phyloP scores from a whole-genome alignment of 2,888 invertebrate genomes.

The Aporophyla lueneburgensis region DNA sequence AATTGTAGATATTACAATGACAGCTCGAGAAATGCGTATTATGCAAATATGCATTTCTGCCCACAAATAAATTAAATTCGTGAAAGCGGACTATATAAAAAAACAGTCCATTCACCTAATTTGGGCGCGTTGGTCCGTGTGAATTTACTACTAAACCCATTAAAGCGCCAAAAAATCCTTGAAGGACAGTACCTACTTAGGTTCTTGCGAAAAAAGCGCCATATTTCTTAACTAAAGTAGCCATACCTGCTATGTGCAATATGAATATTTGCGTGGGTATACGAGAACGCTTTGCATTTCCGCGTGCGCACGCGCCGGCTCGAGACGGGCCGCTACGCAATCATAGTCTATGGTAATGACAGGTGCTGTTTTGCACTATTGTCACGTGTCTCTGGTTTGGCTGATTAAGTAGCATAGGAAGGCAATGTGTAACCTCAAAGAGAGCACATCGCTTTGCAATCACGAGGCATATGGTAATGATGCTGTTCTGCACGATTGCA shows the following conservation, averaged over 20 bases:
- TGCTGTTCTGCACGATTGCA: constrained; percentile 42
- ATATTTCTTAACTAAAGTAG: constrained; percentile 23
- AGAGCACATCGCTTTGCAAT: constrained; percentile 3
- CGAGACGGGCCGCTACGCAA: constrained; percentile 64
- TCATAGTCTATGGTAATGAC: constrained; percentile 50
- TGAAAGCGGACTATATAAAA: too few relatives aligned
- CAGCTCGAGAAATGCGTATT: too few relatives aligned
- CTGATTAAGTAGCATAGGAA: background rate
- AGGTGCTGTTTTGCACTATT: constrained; percentile 49
- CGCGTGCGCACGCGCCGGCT: constrained; percentile 45
- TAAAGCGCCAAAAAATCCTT: background rate
- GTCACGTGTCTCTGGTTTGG: constrained; percentile 32
- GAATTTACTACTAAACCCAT: too few relatives aligned
- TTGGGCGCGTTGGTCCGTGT: too few relatives aligned
- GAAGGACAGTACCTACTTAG: background rate
- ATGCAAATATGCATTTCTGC: too few relatives aligned
- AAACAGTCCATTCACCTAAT: too few relatives aligned
- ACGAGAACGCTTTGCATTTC: constrained; percentile 52
- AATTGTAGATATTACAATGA: too few relatives aligned
- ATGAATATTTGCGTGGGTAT: constrained; percentile 35
- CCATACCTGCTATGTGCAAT: constrained; percentile 33
- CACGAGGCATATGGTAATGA: constrained; percentile 18
- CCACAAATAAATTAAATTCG: too few relatives aligned
- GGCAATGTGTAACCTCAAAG: background rate
- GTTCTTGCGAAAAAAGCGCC: background rate